A percentile compares a stretch with the other conserved stretches of the same genome.
phyloP scores from a whole-genome alignment of 2,888 invertebrate genomes.

The Acrobasis suavella region DNA sequence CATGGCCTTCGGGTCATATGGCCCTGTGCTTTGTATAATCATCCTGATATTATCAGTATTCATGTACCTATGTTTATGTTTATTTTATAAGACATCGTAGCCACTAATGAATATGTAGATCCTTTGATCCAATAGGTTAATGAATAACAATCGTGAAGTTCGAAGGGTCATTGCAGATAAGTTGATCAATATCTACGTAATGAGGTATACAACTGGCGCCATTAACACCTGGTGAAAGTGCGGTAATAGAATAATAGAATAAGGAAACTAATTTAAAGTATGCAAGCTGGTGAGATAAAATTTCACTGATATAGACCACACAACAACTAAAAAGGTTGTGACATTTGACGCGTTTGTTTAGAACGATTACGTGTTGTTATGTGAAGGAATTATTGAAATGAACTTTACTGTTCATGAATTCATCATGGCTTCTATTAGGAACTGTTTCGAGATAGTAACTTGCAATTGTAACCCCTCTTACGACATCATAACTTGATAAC shows the following conservation, averaged over 20 bases:
- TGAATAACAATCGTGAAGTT: conserved; percentile 60
- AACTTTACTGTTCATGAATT: not conserved
- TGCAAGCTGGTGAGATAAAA: conserved; percentile 45
- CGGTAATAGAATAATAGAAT: conserved; percentile 42
- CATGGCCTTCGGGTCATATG: too few species aligned
- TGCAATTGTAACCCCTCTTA: too few species aligned
- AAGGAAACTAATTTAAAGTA: conserved; percentile 67
- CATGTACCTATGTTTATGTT: too few species aligned
- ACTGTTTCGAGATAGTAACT: too few species aligned
- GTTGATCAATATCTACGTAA: conserved; percentile 68
- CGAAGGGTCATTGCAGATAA: conserved; percentile 55
- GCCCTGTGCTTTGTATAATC: too few species aligned
- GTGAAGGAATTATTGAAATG: not conserved
- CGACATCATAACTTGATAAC: too few species aligned
- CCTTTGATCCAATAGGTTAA: conserved; percentile 39
- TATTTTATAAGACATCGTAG: not conserved
- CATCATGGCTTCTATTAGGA: not conserved
- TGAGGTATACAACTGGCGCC: conserved; percentile 62
- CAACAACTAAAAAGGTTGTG: conserved; percentile 21
- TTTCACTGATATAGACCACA: conserved; percentile 40
- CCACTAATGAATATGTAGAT: conserved; percentile 6
- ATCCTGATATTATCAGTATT: too few species aligned
- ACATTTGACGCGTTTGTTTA: conserved; percentile 6
- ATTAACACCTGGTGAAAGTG: conserved; percentile 62
- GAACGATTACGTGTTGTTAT: conserved; percentile 2